Evolutionary conservation across 1,140 invertebrate genomes (phyloP).

Genomic region (Luehdorfia chinensis): DNA sequence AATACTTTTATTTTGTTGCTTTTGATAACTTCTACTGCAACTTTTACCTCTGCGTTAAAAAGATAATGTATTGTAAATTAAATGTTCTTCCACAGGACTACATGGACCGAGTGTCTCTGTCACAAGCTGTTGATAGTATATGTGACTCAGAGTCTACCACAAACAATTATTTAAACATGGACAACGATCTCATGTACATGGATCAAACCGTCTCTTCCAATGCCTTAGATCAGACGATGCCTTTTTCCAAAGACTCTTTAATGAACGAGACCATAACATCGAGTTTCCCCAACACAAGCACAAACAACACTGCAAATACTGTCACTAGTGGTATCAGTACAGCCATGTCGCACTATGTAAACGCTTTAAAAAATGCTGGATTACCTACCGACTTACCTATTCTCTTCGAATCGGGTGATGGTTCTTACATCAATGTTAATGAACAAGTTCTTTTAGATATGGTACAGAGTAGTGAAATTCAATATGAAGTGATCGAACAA

Average conservation of each 20-base stretch:
- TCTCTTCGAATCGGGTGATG: slow-evolving; percentile 77
- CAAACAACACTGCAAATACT: slow-evolving; percentile 28
- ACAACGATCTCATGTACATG: slow-evolving; percentile 65
- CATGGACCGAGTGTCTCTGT: slow-evolving; percentile 62
- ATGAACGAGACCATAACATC: slow-evolving; percentile 50
- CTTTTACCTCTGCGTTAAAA: too few species aligned
- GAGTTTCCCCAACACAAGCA: slow-evolving; percentile 36
- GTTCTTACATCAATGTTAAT: slow-evolving; percentile 77
- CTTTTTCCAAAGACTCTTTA: slow-evolving; percentile 46
- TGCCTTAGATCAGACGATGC: slow-evolving; percentile 41
- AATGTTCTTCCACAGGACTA: slow-evolving; percentile 56
- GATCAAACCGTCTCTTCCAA: slow-evolving; percentile 55
- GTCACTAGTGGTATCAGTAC: slow-evolving; percentile 40
- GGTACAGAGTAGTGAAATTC: slow-evolving; percentile 75
- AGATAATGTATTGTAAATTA: too few species aligned
- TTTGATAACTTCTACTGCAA: too few species aligned
- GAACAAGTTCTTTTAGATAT: slow-evolving; percentile 78
- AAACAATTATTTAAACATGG: slow-evolving; percentile 56
- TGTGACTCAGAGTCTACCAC: slow-evolving; percentile 52
- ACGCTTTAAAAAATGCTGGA: slow-evolving; percentile 76
- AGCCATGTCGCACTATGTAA: slow-evolving; percentile 74
- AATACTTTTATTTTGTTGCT: too few species aligned
- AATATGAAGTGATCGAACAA: slow-evolving; percentile 77
- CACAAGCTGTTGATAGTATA: slow-evolving; percentile 67
- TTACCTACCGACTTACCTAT: slow-evolving; percentile 77